These are phyloP conservation scores for Syritta pipiens DNA, from an alignment of 2,888 invertebrate genomes.

Conservation along the genomic window DNA sequence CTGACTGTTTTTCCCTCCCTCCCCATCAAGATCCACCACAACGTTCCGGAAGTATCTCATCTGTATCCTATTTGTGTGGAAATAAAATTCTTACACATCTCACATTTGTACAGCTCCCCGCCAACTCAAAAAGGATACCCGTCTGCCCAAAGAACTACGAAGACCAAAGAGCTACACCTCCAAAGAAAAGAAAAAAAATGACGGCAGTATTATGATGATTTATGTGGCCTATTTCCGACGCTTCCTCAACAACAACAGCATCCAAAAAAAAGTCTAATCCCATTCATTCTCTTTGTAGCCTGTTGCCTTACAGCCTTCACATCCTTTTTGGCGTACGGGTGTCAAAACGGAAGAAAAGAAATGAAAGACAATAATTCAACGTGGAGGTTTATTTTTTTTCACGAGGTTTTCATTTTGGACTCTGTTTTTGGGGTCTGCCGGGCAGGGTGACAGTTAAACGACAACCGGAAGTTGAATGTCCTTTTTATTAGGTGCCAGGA, in stretches of 20 bases:
- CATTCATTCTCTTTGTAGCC: constrained; percentile 1
- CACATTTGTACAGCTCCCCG: not conserved
- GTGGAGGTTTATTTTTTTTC: no score
- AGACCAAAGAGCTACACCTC: not conserved
- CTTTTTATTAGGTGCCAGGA: no score
- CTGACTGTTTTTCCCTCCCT: no score
- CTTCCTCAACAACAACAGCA: no score
- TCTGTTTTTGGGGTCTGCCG: no score
- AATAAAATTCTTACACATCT: constrained; percentile 29
- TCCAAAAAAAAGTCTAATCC: no score
- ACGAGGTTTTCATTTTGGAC: no score
- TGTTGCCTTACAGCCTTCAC: constrained; percentile 14
- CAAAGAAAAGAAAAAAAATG: not conserved
- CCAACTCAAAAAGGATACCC: no score
- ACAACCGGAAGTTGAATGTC: no score
- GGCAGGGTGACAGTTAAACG: no score
- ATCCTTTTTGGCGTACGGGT: not conserved
- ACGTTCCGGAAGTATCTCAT: not conserved
- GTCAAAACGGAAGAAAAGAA: not conserved
- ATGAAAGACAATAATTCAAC: not conserved
- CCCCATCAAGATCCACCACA: not conserved
- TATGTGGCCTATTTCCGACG: constrained; percentile 4
- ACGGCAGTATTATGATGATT: constrained; percentile 22
- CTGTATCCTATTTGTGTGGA: constrained; percentile 27
- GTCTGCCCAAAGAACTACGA: no score